These are phyloP conservation scores for Zosterops japonicus DNA, from an alignment of 2,113 vertebrate species.

Conservation along the genomic window DNA sequence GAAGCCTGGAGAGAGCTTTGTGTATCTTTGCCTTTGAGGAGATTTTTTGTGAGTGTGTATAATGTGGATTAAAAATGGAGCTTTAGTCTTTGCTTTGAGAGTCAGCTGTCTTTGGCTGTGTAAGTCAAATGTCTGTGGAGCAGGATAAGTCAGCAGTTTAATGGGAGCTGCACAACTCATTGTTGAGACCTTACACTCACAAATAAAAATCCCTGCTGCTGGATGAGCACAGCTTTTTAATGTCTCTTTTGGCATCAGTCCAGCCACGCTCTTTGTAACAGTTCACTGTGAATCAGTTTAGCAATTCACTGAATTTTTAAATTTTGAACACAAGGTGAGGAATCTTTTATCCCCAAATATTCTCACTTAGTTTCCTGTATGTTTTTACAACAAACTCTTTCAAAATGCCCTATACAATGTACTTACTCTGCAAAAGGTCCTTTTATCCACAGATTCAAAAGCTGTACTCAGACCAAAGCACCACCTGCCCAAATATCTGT, in stretches of 20 bases:
- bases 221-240: not conserved
- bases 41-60: not conserved
- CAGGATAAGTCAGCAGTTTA: not conserved
- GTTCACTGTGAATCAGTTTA: not conserved
- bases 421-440: not conserved
- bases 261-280: not conserved
- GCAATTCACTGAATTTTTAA: not conserved
- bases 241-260: not conserved
- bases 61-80: not conserved
- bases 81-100: not conserved
- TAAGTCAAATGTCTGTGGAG: not conserved
- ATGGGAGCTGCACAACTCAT: not conserved
- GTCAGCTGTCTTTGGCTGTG: not conserved
- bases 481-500: not conserved
- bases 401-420: not conserved
- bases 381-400: not conserved
- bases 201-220: not conserved
- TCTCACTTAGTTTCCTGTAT: not conserved
- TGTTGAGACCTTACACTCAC: not conserved
- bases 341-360: not conserved
- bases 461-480: not conserved
- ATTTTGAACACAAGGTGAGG: not conserved
- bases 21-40: not conserved
- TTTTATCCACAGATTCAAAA: not conserved
- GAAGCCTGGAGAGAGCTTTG: not conserved